Evolutionary conservation across 2,797 vertebrate genomes (phyloP).

Genomic region (Myiothlypis chrysogaster): DNA sequence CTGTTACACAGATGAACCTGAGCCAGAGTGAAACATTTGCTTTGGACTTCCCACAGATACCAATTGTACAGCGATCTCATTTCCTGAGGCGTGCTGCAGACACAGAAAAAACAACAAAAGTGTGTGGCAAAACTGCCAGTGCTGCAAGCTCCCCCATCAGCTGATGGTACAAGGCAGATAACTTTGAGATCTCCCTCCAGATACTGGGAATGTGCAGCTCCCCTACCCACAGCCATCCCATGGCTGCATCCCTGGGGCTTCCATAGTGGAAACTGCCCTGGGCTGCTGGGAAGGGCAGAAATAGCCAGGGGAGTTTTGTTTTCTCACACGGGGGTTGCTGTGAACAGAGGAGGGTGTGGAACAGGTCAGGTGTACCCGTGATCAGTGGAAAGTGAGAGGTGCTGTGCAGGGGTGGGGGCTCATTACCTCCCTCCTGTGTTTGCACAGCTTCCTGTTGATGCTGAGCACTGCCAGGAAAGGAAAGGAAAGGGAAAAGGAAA

Average conservation of each 20-base stretch:
- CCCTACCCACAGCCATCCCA: background rate
- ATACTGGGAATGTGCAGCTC: background rate
- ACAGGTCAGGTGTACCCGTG: accelerated
- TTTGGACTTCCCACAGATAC: background rate
- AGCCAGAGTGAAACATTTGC: background rate
- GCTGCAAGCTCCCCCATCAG: background rate
- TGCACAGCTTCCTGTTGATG: background rate
- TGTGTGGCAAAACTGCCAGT: background rate
- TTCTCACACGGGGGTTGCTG: accelerated
- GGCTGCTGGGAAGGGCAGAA: background rate
- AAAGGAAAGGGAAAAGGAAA: no score
- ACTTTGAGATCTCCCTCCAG: background rate
- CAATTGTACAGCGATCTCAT: background rate
- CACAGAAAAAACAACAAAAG: background rate
- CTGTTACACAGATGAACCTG: accelerated
- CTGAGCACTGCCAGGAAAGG: background rate
- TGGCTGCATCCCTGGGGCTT: background rate
- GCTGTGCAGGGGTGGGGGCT: background rate
- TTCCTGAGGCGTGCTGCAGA: background rate
- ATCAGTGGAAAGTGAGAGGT: background rate
- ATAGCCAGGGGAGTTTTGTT: accelerated
- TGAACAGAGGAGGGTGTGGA: background rate
- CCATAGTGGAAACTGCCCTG: background rate
- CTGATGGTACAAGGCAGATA: background rate
- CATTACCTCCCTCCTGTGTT: background rate